A percentile compares a stretch with the other conserved stretches of the same genome.
Evolutionary conservation across 1,140 invertebrate species (phyloP).

Genomic region (Drosophila ironensis): DNA sequence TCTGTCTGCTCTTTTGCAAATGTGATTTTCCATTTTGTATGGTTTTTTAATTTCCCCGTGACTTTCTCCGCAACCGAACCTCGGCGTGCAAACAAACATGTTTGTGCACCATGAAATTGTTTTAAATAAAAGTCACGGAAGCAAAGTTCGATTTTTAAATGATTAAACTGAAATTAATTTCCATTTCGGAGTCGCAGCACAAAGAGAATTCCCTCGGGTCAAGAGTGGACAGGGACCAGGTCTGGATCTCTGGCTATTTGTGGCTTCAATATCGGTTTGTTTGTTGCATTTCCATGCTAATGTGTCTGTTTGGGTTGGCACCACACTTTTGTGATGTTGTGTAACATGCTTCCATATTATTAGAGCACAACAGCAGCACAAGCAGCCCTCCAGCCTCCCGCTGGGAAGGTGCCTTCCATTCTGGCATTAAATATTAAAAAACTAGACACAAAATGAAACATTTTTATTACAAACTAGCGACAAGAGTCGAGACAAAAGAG

Average conservation of each 20-base stretch:
- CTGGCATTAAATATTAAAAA: constrained; percentile 77
- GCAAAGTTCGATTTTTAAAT: constrained; percentile 72
- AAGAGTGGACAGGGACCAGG: neutral
- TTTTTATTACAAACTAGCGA: constrained; percentile 68
- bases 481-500: constrained; percentile 22
- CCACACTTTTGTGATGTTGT: constrained; percentile 61
- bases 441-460: constrained; percentile 76
- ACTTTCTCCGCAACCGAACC: constrained; percentile 31
- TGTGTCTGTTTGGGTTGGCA: constrained; percentile 67
- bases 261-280: constrained; percentile 36
- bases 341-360: constrained; percentile 27
- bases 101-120: constrained; percentile 53
- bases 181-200: constrained; percentile 32
- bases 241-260: constrained; percentile 1
- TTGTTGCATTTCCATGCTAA: constrained; percentile 76
- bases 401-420: constrained; percentile 31
- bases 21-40: constrained; percentile 50
- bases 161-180: constrained; percentile 78
- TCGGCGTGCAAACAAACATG: constrained; percentile 48
- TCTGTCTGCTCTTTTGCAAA: constrained; percentile 56
- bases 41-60: neutral
- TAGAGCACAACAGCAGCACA: too few relatives aligned
- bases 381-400: neutral
- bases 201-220: neutral
- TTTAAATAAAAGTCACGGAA: constrained; percentile 70